Percentiles rank a stretch among this genome's conserved stretches.
phyloP scores from a whole-genome alignment of 2,888 invertebrate species.

The Pherbina coryleti region DNA sequence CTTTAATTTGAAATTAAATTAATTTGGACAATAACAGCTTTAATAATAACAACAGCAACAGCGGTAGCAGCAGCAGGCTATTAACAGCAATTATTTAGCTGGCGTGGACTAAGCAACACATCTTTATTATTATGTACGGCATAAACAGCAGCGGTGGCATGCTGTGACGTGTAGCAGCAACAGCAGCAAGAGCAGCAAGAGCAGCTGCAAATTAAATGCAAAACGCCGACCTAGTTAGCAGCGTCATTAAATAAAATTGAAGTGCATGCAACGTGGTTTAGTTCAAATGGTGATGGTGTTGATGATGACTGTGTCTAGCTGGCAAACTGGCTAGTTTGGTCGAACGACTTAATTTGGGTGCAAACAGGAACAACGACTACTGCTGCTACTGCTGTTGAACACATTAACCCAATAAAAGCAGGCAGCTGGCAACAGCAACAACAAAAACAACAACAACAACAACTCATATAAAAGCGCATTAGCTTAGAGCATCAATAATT shows the following conservation, averaged over 20 bases:
- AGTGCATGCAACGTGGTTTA: neutral
- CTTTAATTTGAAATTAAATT: conserved; percentile 17
- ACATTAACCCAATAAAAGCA: too few relatives aligned
- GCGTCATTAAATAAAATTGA: neutral
- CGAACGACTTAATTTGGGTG: too few relatives aligned
- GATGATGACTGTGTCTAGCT: neutral
- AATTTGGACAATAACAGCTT: neutral
- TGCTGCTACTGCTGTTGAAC: too few relatives aligned
- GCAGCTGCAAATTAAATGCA: neutral
- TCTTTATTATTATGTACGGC: too few relatives aligned
- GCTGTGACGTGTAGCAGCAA: too few relatives aligned
- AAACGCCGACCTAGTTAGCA: neutral
- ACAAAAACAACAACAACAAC: neutral
- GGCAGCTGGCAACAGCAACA: neutral
- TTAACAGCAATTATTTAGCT: neutral
- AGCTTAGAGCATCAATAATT: neutral
- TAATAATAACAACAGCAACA: conserved; percentile 4
- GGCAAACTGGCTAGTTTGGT: neutral
- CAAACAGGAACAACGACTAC: too few relatives aligned
- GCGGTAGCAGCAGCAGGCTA: neutral
- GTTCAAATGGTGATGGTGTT: neutral
- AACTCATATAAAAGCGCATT: neutral
- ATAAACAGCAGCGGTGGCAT: too few relatives aligned
- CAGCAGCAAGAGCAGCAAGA: too few relatives aligned
- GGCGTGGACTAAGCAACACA: too few relatives aligned